Base-by-base conservation (phyloP, 2,113 vertebrate genomes). In the Callithrix jacchus region DNA sequence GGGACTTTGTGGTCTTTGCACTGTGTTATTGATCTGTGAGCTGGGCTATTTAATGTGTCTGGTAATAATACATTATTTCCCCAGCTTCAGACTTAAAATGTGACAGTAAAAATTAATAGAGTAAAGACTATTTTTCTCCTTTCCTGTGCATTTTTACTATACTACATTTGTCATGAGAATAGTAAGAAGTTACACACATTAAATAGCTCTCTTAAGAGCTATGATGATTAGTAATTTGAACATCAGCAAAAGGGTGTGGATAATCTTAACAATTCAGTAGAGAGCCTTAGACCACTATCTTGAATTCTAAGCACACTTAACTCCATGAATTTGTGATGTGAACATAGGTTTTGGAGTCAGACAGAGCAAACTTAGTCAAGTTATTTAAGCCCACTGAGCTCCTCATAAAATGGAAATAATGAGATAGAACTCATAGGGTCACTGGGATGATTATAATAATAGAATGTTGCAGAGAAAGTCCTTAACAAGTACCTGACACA, bases 21-120 rank as follows among this genome's bases (percentile, higher is more conserved):
- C 87, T 98, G 95, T 2, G 4, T 89, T 96, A 96, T 97, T 97
- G 97, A 97, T 97, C 77, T 97, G 87, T 45, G 94, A 85, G 73
- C 95, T 94, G 30, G 83, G 35, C 88, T 98, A 95, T 97, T 98
- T 91, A 90, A 97, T 76, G 58, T 45, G 40, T 84, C 87, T 95
- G 47, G 87, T 97, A 98, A 96, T 97, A 91, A 97, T 32, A 96
- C 6, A 84, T 95, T 96, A 94, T 94, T 91, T 96, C 76, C 45
- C 80, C 74, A 90, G 42, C 87, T 94, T 95, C 49, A 94, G 45
- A 87, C 71, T 90, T 91, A 96, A 97, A 93, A 77, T 89, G 25
- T 40, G 96, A 94, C 85, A 86, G 87, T 97, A 91, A 97, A 97
- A 97, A 94, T 96, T 97, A 97, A 97, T 96, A 95, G 81, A 82